Conservation (phyloP, 2,113 vertebrate genomes). For the Phrynocephalus versicolor region DNA sequence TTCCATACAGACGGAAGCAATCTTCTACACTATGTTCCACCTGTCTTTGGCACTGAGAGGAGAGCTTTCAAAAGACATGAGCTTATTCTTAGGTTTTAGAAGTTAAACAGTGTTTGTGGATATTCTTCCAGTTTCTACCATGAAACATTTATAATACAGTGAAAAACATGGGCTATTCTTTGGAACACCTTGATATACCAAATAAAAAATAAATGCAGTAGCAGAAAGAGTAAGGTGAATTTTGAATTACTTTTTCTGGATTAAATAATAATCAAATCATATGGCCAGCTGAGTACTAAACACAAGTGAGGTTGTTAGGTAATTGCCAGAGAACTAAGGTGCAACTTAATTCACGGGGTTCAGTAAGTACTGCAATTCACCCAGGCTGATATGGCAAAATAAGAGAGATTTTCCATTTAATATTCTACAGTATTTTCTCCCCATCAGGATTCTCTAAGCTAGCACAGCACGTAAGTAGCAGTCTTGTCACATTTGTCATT, state of each 20-base stretch:
- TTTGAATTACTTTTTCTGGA: not conserved
- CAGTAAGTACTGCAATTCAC: constrained; percentile 17
- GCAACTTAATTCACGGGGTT: not conserved
- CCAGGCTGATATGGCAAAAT: constrained; percentile 16
- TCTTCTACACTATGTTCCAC: too few relatives aligned
- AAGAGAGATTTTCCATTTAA: constrained; percentile 23
- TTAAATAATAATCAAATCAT: not conserved
- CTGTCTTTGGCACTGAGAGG: not conserved
- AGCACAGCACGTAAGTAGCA: constrained; percentile 3
- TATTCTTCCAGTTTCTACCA: not conserved
- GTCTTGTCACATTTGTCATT: constrained; percentile 9
- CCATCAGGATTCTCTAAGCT: constrained; percentile 28
- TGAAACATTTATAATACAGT: not conserved
- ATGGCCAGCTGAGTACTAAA: not conserved
- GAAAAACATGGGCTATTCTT: not conserved
- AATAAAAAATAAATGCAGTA: not conserved
- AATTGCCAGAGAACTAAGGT: not conserved
- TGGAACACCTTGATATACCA: not conserved
- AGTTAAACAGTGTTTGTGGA: not conserved
- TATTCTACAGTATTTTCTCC: not conserved
- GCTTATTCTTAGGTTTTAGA: too few relatives aligned
- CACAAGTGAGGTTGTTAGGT: not conserved
- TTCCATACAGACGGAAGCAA: too few relatives aligned
- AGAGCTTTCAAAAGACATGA: not conserved
- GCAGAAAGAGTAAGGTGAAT: not conserved